Percentiles rank a stretch among this genome's conserved stretches.
phyloP scores from a whole-genome alignment of 2,113 vertebrate species.

The Psilopsiagon aurifrons region DNA sequence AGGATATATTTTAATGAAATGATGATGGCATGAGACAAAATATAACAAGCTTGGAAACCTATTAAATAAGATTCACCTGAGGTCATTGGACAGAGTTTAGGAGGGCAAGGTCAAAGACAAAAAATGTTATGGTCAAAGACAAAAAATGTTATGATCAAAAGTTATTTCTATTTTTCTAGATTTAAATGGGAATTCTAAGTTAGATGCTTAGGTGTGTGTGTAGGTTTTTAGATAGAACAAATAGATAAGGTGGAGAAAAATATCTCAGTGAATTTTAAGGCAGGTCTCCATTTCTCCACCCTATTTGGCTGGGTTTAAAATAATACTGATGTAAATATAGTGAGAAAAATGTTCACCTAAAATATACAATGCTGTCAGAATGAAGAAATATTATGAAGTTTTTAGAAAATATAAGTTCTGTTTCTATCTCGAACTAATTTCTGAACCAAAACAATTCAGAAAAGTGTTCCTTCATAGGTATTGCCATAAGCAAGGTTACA shows the following conservation, averaged over 20 bases:
- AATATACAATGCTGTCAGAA: background rate
- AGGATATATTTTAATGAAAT: background rate
- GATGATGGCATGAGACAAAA: background rate
- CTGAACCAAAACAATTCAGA: background rate
- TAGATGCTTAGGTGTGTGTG: rapidly evolving
- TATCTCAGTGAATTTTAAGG: background rate
- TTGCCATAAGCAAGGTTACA: background rate
- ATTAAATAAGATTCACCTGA: background rate
- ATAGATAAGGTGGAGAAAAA: background rate
- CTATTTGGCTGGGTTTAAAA: background rate
- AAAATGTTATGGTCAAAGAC: background rate
- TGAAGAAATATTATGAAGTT: background rate
- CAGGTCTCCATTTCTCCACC: background rate
- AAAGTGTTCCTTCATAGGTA: background rate
- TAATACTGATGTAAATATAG: background rate
- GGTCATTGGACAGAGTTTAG: background rate
- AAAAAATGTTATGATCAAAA: background rate
- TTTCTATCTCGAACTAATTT: background rate
- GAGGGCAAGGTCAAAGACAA: background rate
- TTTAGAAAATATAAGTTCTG: background rate
- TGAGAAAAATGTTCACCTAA: background rate
- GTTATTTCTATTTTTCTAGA: background rate
- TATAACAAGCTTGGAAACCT: background rate
- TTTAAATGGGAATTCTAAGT: background rate
- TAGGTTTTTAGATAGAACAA: background rate